Evolutionary conservation across 2,113 vertebrate genomes (phyloP).

Genomic region (Anser cygnoides): DNA sequence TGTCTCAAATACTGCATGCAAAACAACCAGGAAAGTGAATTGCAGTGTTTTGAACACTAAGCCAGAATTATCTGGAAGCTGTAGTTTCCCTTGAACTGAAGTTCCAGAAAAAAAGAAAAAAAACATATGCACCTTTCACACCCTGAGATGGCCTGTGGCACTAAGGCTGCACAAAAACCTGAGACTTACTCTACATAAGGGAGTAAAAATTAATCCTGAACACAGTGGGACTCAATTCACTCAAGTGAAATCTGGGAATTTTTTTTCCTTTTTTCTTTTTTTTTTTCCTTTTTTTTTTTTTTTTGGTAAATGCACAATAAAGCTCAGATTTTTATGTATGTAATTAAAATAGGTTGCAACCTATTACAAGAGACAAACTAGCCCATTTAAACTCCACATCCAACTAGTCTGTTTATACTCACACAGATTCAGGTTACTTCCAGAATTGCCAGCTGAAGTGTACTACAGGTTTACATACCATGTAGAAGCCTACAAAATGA

Average conservation of each 20-base stretch:
- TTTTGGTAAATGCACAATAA: not conserved
- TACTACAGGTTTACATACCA: not conserved
- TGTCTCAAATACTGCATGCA: not conserved
- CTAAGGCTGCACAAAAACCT: not conserved
- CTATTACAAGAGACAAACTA: not conserved
- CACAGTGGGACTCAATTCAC: not conserved
- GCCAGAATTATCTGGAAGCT: not conserved
- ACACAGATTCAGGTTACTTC: not conserved
- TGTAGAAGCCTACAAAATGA: not conserved
- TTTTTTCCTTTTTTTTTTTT: too few species aligned
- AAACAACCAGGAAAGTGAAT: not conserved
- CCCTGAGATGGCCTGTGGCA: not conserved
- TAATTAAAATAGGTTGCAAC: not conserved
- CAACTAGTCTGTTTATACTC: not conserved
- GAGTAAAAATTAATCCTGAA: not conserved
- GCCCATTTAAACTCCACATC: not conserved
- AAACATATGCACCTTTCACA: fast-evolving
- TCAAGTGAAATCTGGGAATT: not conserved
- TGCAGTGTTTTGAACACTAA: not conserved
- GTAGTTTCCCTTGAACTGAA: not conserved
- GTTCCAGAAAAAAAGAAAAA: not conserved
- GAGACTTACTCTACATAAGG: not conserved
- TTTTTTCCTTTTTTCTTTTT: not conserved
- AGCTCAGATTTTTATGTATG: not conserved
- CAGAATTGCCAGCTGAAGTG: not conserved